phyloP scores from a whole-genome alignment of 2,797 vertebrate species.

The Coregonus sp. region DNA sequence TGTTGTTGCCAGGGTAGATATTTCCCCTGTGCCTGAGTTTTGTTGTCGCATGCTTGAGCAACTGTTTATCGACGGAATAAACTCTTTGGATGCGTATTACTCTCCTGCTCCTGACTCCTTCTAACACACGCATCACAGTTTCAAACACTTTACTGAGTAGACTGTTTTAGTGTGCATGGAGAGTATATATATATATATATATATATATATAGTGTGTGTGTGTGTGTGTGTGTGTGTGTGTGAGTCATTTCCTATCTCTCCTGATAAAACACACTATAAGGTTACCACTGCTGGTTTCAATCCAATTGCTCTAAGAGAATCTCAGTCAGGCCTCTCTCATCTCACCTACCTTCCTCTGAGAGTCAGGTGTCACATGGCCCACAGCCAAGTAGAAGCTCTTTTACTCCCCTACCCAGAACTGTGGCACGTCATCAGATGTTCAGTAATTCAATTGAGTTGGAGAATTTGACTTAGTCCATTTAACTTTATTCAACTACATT shows the following conservation, averaged over 20 bases:
- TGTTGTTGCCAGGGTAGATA: too few relatives aligned
- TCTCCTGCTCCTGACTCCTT: too few relatives aligned
- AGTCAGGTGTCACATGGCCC: constrained; percentile 68
- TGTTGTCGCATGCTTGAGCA: too few relatives aligned
- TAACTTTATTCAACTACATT: background rate
- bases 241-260: constrained; percentile 27
- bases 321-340: constrained; percentile 51
- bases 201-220: background rate
- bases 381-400: constrained; percentile 50
- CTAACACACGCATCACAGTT: background rate
- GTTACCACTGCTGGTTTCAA: constrained; percentile 49
- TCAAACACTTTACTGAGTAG: background rate
- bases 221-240: constrained; percentile 6
- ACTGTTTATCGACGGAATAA: too few relatives aligned
- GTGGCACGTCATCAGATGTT: background rate
- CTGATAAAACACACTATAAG: constrained; percentile 59
- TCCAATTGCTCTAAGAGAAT: constrained; percentile 55
- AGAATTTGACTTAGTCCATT: background rate
- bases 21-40: too few relatives aligned
- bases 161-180: background rate
- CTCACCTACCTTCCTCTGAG: constrained; percentile 48
- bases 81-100: too few relatives aligned
- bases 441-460: background rate
- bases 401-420: constrained; percentile 8
- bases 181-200: background rate